Conservation (phyloP, 2,888 invertebrate genomes). For the Protula sp. region DNA sequence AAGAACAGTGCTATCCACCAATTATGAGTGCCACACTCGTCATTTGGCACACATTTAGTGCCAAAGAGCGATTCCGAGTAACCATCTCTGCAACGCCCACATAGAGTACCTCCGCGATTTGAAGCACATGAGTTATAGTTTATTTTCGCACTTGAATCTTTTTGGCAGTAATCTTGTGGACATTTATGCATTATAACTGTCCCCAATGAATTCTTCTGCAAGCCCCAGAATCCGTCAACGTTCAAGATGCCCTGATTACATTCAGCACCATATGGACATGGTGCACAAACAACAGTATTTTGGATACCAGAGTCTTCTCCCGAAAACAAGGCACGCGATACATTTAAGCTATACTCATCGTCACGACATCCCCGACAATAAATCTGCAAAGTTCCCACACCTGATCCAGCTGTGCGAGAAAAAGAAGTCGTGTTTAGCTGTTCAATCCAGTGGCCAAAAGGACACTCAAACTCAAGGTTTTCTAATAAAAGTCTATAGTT, state of each 20-base stretch:
- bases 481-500: not conserved
- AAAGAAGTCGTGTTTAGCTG: conserved; percentile 6
- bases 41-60: conserved; percentile 12
- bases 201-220: too few species aligned
- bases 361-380: conserved; percentile 9
- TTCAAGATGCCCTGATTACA: conserved; percentile 10
- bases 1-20: not conserved
- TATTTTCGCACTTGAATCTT: not conserved
- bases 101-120: conserved; percentile 13
- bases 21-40: conserved; percentile 3
- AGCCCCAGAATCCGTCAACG: conserved; percentile 12
- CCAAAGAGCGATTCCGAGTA: conserved; percentile 18
- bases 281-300: not conserved
- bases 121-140: conserved; percentile 6
- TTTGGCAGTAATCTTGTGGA: conserved; percentile 17
- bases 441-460: conserved; percentile 1
- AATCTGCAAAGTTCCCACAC: conserved; percentile 6
- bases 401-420: not conserved
- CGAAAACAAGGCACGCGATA: not conserved
- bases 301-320: not conserved
- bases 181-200: conserved; percentile 15
- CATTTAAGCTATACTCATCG: conserved; percentile 7
- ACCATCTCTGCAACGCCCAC: conserved; percentile 14
- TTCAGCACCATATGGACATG: conserved; percentile 12
- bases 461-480: conserved; percentile 4